phyloP scores from a whole-genome alignment of 2,888 invertebrate genomes.

The Pristionchus maxplancki region DNA sequence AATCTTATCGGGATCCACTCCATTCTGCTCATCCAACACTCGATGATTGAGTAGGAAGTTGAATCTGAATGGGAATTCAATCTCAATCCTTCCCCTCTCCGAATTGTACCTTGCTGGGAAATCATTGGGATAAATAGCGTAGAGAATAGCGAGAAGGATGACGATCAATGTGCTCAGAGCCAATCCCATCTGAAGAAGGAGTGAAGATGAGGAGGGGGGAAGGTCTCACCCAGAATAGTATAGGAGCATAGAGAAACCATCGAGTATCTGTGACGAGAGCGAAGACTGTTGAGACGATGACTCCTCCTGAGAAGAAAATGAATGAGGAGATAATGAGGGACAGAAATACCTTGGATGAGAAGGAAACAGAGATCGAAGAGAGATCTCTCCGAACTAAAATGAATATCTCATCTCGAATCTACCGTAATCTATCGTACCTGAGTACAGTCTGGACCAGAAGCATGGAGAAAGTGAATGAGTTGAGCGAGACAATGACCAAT shows the following conservation, averaged over 20 bases:
- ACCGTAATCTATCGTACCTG: neutral
- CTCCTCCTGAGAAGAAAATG: conserved; percentile 29
- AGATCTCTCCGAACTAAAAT: conserved; percentile 27
- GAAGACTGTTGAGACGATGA: neutral
- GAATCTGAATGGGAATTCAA: conserved; percentile 37
- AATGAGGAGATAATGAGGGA: neutral
- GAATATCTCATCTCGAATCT: neutral
- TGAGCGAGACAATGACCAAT: conserved; percentile 20
- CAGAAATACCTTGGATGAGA: conserved; percentile 15
- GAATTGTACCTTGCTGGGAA: conserved; percentile 44
- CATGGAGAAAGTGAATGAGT: conserved; percentile 50
- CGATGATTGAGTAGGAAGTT: conserved; percentile 43
- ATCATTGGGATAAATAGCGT: conserved; percentile 46
- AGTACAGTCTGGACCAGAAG: conserved; percentile 48
- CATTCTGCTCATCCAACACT: conserved; percentile 31
- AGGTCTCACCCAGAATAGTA: conserved; percentile 38
- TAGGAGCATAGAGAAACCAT: conserved; percentile 42
- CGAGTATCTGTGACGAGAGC: conserved; percentile 25
- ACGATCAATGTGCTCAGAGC: conserved; percentile 7
- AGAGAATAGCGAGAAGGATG: conserved; percentile 38
- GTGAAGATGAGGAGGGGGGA: neutral
- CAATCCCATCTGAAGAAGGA: conserved; percentile 27
- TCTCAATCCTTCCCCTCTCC: neutral
- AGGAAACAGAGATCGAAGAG: conserved; percentile 39
- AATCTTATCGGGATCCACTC: conserved; percentile 23